Evolutionary conservation across 92 coral and sea anemone species (phyloP).

Genomic region (Bergia puertoricense): DNA sequence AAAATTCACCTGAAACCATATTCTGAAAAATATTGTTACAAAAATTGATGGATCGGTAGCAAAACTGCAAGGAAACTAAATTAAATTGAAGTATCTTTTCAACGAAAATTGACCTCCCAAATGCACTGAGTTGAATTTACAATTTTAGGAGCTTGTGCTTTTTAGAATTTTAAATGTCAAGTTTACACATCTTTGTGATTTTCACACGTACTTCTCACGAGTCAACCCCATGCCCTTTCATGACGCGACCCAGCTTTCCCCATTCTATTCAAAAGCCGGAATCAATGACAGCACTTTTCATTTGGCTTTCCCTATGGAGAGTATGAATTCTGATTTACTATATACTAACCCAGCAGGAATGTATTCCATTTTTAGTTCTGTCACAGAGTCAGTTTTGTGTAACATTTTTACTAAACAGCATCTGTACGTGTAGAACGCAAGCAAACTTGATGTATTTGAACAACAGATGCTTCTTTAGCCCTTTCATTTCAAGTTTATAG

Average conservation of each 20-base stretch:
- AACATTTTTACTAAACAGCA: no score
- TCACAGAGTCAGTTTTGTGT: not conserved
- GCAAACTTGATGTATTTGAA: no score
- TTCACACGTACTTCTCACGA: no score
- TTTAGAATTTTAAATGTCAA: no score
- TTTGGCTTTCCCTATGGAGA: not conserved
- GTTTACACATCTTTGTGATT: no score
- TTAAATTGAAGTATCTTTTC: not conserved
- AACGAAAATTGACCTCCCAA: not conserved
- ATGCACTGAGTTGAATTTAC: not conserved
- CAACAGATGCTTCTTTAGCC: not conserved
- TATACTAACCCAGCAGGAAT: not conserved
- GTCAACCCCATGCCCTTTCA: no score
- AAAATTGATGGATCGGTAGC: not conserved
- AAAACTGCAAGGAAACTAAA: no score
- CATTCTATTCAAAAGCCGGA: no score
- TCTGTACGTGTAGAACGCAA: no score
- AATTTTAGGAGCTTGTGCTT: not conserved
- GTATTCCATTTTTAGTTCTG: not conserved
- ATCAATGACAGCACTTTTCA: not conserved
- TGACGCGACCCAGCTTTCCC: not conserved
- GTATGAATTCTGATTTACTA: not conserved
- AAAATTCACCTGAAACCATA: no score
- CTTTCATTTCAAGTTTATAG: not conserved
- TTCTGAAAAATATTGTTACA: no score